Percentiles rank a stretch among this genome's conserved stretches.
Evolutionary conservation across 1,140 invertebrate genomes (phyloP).

Genomic region (Anagrus nilaparvatae): DNA sequence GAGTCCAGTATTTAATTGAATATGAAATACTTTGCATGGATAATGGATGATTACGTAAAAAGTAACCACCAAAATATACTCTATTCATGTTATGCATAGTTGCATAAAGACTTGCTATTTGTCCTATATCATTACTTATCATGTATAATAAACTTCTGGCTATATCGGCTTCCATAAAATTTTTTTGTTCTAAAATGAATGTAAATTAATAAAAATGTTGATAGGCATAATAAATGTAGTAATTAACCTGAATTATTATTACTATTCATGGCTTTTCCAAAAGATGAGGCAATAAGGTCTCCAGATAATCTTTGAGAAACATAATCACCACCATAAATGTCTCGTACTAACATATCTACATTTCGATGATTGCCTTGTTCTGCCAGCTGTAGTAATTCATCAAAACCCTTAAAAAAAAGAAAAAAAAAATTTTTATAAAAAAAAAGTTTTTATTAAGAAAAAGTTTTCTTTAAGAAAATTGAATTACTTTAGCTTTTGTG

Average conservation of each 20-base stretch:
- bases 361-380: constrained; percentile 63
- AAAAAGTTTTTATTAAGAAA: constrained; percentile 8
- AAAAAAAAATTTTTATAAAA: constrained; percentile 12
- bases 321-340: constrained; percentile 65
- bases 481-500: constrained; percentile 53
- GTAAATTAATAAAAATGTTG: neutral
- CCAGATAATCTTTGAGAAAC: constrained; percentile 49
- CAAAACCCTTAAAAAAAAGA: constrained; percentile 48
- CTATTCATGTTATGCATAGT: constrained; percentile 53
- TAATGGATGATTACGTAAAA: constrained; percentile 63
- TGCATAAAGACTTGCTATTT: constrained; percentile 63
- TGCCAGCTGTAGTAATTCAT: constrained; percentile 60
- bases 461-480: constrained; percentile 6
- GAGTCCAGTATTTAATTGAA: constrained; percentile 68
- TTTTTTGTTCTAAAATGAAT: constrained; percentile 13
- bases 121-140: constrained; percentile 71
- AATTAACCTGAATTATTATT: constrained; percentile 27
- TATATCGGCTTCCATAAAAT: constrained; percentile 52
- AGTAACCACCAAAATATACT: constrained; percentile 71
- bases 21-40: constrained; percentile 68
- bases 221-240: neutral
- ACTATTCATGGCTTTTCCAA: constrained; percentile 55
- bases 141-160: constrained; percentile 61
- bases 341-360: constrained; percentile 65
- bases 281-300: constrained; percentile 67